Evolutionary conservation across 2,888 invertebrate species (phyloP).

Genomic region (Caenorhabditis sp.): DNA sequence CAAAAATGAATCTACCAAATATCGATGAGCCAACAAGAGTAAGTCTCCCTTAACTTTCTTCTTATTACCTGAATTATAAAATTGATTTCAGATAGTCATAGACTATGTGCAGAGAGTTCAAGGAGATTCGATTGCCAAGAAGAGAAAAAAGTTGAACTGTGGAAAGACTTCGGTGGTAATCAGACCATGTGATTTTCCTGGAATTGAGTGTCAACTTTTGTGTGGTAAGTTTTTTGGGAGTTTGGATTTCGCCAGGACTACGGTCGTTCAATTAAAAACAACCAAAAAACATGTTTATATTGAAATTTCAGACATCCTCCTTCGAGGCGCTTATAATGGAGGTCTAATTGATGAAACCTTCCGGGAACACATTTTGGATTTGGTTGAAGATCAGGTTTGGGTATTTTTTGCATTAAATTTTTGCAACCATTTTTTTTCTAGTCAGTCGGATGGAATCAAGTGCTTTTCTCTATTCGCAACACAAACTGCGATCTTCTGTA

Average conservation of each 20-base stretch:
- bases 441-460: conserved; percentile 45
- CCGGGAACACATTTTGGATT: conserved; percentile 25
- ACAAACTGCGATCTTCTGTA: conserved; percentile 11
- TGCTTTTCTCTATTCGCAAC: conserved; percentile 16
- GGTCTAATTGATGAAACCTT: conserved; percentile 3
- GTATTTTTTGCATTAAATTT: not conserved
- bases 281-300: not conserved
- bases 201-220: conserved; percentile 17
- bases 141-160: not conserved
- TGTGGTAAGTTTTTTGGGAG: conserved; percentile 13
- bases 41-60: not conserved
- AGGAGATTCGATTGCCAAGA: not conserved
- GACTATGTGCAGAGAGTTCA: conserved; percentile 26
- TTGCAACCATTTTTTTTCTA: conserved; percentile 2
- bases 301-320: conserved; percentile 21
- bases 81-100: conserved; percentile 1
- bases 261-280: too few species aligned
- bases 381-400: conserved; percentile 32
- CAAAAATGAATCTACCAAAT: not conserved
- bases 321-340: conserved; percentile 42
- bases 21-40: conserved; percentile 8
- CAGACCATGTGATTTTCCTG: conserved; percentile 24
- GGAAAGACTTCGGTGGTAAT: not conserved
- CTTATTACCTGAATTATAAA: not conserved
- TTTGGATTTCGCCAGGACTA: too few species aligned